A percentile compares a stretch with the other conserved stretches of the same genome.
phyloP scores from a whole-genome alignment of 23 tunicate species.

The Styela clava region DNA sequence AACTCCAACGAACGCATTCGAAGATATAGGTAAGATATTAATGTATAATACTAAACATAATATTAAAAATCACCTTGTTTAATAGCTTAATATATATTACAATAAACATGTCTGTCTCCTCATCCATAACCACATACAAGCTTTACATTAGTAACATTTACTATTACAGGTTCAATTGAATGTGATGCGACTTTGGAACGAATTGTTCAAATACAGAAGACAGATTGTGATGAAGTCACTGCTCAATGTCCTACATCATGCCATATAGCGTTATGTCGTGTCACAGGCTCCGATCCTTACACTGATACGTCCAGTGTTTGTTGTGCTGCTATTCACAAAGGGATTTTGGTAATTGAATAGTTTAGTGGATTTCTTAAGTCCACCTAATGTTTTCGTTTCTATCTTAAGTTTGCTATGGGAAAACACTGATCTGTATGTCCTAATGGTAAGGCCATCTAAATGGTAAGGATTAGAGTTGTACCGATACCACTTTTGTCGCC shows the following conservation, averaged over 20 bases:
- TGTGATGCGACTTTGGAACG: background rate
- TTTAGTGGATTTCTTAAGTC: background rate
- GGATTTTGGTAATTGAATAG: slow-evolving; percentile 11
- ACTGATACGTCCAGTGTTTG: slow-evolving; percentile 11
- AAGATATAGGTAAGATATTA: background rate
- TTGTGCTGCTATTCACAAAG: slow-evolving; percentile 14
- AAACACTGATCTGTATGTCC: no score
- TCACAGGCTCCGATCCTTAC: background rate
- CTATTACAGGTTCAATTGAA: background rate
- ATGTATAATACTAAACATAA: no score
- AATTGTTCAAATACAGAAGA: background rate
- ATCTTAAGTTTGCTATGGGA: no score
- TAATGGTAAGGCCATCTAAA: no score
- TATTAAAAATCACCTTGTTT: no score
- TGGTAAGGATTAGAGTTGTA: no score
- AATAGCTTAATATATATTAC: no score
- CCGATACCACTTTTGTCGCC: no score
- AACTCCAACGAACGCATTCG: background rate
- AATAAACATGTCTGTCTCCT: no score
- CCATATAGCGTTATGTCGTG: background rate
- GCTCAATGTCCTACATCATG: slow-evolving; percentile 1
- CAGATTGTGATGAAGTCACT: background rate
- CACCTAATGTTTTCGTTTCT: background rate
- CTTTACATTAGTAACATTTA: no score
- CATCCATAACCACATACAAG: no score